Evolutionary conservation across 2,113 vertebrate species (phyloP).

Genomic region (Myotis davidii): DNA sequence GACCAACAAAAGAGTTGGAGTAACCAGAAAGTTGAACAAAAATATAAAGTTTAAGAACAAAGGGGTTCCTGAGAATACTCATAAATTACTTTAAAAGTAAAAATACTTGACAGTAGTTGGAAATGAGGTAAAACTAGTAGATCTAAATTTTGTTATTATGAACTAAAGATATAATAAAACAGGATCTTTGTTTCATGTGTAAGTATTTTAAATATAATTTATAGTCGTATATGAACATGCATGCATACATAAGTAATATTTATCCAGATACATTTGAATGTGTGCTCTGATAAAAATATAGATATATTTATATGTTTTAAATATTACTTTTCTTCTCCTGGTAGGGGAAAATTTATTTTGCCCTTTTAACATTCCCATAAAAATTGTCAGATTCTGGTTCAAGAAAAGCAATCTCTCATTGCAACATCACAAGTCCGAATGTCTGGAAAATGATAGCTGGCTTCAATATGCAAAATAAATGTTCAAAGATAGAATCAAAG

Average conservation of each 20-base stretch:
- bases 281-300: not conserved
- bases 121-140: conserved; percentile 4
- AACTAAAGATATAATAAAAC: not conserved
- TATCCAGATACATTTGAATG: not conserved
- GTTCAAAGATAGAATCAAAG: conserved; percentile 59
- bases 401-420: conserved; percentile 21
- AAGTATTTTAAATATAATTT: conserved; percentile 37
- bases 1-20: not conserved
- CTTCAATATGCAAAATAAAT: conserved; percentile 59
- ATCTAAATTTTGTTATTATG: not conserved
- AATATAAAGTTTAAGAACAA: not conserved
- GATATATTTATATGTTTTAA: not conserved
- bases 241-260: not conserved
- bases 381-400: conserved; percentile 40
- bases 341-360: conserved; percentile 26
- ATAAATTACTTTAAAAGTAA: not conserved
- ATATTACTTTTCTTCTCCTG: not conserved
- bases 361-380: conserved; percentile 40
- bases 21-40: not conserved
- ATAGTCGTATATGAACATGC: not conserved
- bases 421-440: conserved; percentile 31
- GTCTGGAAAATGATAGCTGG: conserved; percentile 54
- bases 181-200: not conserved
- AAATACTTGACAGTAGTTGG: not conserved
- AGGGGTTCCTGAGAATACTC: not conserved